A percentile compares a stretch with the other conserved stretches of the same genome.
These are phyloP conservation scores for Drosophila subpulchrella DNA, from an alignment of 1,140 invertebrate genomes.

Conservation along the genomic window DNA sequence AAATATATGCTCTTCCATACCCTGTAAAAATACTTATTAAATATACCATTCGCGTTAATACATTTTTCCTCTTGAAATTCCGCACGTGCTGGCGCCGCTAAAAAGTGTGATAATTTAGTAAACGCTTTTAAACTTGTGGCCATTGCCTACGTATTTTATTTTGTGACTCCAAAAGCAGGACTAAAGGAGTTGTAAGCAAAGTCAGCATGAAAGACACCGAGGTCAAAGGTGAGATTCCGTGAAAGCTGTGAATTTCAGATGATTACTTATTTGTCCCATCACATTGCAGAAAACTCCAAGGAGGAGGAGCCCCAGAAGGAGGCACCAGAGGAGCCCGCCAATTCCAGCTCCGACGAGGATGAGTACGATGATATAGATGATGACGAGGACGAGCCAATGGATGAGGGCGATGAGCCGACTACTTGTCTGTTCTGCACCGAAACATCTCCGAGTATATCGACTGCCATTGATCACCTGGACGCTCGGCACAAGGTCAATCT, in stretches of 20 bases:
- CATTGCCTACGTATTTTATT: background rate
- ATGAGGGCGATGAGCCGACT: slow-evolving; percentile 69
- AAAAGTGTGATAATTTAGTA: slow-evolving; percentile 3
- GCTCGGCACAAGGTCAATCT: slow-evolving; percentile 90
- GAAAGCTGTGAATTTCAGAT: background rate
- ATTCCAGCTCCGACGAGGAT: slow-evolving; percentile 58
- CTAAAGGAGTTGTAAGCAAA: background rate
- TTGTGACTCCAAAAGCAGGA: background rate
- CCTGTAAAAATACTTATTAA: background rate
- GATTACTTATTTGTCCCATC: background rate
- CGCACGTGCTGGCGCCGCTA: slow-evolving; percentile 36
- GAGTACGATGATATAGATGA: slow-evolving; percentile 65
- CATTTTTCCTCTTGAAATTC: slow-evolving; percentile 9
- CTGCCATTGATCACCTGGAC: slow-evolving; percentile 86
- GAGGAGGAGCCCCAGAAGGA: slow-evolving; percentile 13
- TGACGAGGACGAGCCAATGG: slow-evolving; percentile 63
- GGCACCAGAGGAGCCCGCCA: background rate
- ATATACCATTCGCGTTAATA: slow-evolving; percentile 6
- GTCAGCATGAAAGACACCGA: slow-evolving; percentile 51
- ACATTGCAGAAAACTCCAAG: slow-evolving; percentile 6
- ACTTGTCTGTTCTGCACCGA: slow-evolving; percentile 86
- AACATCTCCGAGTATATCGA: slow-evolving; percentile 85
- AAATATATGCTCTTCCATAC: background rate
- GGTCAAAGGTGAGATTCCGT: slow-evolving; percentile 21
- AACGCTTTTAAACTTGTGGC: background rate